Evolutionary conservation across 2,113 vertebrate genomes (phyloP).

Genomic region (Nibea coibor): DNA sequence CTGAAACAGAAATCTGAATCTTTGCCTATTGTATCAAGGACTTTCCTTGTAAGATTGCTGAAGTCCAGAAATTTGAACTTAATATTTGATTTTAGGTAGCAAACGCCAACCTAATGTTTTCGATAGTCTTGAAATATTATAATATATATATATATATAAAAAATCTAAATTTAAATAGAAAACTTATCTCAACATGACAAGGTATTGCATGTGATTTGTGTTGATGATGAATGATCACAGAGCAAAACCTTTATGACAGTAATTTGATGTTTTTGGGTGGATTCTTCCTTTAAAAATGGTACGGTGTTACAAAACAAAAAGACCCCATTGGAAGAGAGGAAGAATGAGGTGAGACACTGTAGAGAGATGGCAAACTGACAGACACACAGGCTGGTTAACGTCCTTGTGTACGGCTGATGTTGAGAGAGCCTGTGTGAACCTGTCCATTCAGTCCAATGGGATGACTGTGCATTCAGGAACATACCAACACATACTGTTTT

Average conservation of each 20-base stretch:
- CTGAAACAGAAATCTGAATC: neutral
- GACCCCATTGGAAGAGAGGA: neutral
- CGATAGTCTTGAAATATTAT: neutral
- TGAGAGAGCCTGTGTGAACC: constrained; percentile 64
- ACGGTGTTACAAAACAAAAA: neutral
- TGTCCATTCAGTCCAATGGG: constrained; percentile 58
- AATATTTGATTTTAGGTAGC: neutral
- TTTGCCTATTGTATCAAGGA: neutral
- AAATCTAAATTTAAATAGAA: too few species aligned
- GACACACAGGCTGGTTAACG: constrained; percentile 43
- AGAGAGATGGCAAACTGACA: constrained; percentile 21
- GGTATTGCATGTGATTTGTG: neutral
- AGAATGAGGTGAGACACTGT: neutral
- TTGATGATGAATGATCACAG: neutral
- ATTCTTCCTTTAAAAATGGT: constrained; percentile 36
- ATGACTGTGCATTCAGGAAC: constrained; percentile 64
- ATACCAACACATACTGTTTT: constrained; percentile 42
- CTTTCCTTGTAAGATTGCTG: neutral
- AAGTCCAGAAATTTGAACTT: neutral
- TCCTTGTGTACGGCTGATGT: constrained; percentile 61
- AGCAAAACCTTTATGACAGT: neutral
- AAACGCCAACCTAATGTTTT: neutral
- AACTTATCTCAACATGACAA: neutral
- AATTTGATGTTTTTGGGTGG: constrained; percentile 12
- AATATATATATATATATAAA: too few species aligned